Base-by-base conservation (phyloP, 1,140 invertebrate genomes). In the Panulirus ornatus region DNA sequence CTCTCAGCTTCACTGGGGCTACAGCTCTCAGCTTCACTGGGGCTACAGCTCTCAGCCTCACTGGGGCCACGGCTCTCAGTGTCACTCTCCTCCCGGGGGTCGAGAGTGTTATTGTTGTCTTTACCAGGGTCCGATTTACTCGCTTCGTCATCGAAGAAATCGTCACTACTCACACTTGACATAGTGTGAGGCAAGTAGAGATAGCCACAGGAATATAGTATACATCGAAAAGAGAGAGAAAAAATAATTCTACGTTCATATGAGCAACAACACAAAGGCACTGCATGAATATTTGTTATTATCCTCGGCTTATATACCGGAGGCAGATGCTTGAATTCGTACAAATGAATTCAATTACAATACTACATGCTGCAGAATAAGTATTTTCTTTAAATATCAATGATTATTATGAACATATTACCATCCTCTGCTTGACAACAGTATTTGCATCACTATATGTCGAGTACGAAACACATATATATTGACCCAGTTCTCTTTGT, bases 91-190 rank as follows among this genome's bases (percentile, higher is more conserved):
- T 78, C 34, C 22, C 9, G 9, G 16, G 44, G 19, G 3, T 16
- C 11, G 11, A 5, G 0, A 58, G 19, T 58, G 54, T 19, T 22
- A 5, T 14, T 0, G 3, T 0, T 58, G 54, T 38, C 75, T 78
- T 42, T 27, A 11, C 42, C 30, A 6, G 38, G 19, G 27, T 42
- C 75, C 40, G 36, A 42, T 16, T 42, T 19, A 78, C 38, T 42
- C 19, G 5, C 75, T 5, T 40, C 44, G 30, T 78, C 75, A 19
- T 78, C 75, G n/a, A 44, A 78, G 42, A 78, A 78, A 16, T 78
- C 75, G 8, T 78, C 75, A 27, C 75, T 44, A 38, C 75, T 19
- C 42, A 40, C 40, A 44, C 75, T 78, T 44, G 75, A 42, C 75
- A 78, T 78, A 38, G 30, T 16, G n/a, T 16, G 19, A 8, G n/a